Evolutionary conservation across 2,113 vertebrate genomes (phyloP), one percentile per base, ranked within the genome.

Genomic region (Passer montanus): DNA sequence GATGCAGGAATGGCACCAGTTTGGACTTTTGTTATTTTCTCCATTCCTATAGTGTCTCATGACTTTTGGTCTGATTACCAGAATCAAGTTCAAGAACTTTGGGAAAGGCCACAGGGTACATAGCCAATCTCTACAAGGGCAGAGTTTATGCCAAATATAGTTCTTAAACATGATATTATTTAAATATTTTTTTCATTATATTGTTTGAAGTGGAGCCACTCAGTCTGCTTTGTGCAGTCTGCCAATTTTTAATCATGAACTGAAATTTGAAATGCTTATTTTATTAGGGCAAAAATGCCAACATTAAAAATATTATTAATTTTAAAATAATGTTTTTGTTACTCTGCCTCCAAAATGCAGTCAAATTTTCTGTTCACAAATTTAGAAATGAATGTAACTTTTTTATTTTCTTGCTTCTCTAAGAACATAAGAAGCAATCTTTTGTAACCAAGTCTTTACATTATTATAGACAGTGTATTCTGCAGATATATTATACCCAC

Each of bases 241-340:
- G 93, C 91, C 97, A 95, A 53, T 84, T 94, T 88, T 94, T 88
- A 94, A 94, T 92, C 92, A 79, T 8, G 27, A 90, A 84, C 41
- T 87, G 93, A 95, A 96, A 95, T 93, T 90, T 94, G 60, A 97
- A 95, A 94, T 88, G 84, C 44, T 96, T 93, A 56, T 95, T 95
- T 96, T 95, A 83, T 84, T 93, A 79, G 50, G 28, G n/a, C 0
- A 88, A 94, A 90, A 77, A 84, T 62, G 23, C 30, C 55, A 93
- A 90, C 75, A 64, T 56, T 93, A 59, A 95, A 97, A 97, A 93
- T 39, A 78, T 37, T 5, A 90, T 75, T 93, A 87, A 93, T 94
- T 85, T 43, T 44, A 21, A 31, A 90, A 78, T 75, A 75, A 64
- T 56, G 22, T 27, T 96, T 95, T 86, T 30, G 46, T 50, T 95